A percentile compares a stretch with the other conserved stretches of the same genome.
Evolutionary conservation across 2,797 vertebrate species (phyloP).

Genomic region (Esox masquinongy): DNA sequence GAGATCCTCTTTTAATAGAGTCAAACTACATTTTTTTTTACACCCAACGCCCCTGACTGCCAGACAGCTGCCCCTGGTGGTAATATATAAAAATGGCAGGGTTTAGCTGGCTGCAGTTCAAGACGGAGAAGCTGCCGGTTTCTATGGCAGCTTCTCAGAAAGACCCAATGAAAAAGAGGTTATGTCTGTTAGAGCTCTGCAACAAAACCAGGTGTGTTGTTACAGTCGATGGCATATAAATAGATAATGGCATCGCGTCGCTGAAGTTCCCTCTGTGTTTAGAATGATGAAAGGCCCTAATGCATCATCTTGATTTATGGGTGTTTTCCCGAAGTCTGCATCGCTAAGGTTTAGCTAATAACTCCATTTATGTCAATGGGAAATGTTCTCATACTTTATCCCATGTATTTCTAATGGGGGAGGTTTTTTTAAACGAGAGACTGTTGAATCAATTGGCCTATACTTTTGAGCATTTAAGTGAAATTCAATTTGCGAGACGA

Average conservation of each 20-base stretch:
- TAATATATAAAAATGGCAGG: constrained; percentile 25
- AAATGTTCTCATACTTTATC: background rate
- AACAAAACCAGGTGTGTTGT: background rate
- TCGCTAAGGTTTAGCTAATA: background rate
- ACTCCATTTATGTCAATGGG: background rate
- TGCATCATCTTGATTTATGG: constrained; percentile 2
- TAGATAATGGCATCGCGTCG: constrained; percentile 22
- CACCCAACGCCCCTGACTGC: constrained; percentile 19
- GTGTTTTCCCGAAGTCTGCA: background rate
- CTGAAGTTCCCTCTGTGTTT: constrained; percentile 50
- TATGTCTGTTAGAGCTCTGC: constrained; percentile 28
- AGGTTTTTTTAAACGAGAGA: background rate
- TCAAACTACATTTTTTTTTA: constrained; percentile 22
- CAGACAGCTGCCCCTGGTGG: constrained; percentile 41
- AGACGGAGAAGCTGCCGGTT: constrained; percentile 37
- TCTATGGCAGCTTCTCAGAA: constrained; percentile 59
- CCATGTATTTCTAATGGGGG: background rate
- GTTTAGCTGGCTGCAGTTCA: background rate
- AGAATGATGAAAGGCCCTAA: constrained; percentile 42
- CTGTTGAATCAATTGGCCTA: background rate
- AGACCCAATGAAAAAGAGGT: background rate
- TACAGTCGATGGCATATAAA: background rate
- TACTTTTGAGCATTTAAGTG: background rate
- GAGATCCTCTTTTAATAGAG: constrained; percentile 43
- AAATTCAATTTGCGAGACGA: background rate